Conservation (phyloP, 2,888 invertebrate species). For the Icerya purchasi region DNA sequence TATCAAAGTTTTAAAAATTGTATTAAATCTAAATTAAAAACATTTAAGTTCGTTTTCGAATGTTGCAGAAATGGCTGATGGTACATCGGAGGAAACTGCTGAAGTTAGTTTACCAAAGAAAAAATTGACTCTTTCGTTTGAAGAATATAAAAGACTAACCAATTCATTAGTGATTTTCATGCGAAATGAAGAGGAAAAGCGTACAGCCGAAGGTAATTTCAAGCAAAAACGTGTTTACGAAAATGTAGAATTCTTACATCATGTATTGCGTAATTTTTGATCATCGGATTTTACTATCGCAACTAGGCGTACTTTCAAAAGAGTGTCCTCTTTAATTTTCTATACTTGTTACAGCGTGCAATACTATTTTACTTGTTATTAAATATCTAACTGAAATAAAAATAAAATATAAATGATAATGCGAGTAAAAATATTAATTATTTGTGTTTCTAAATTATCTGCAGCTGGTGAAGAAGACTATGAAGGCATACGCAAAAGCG, state of each 20-base stretch:
- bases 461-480: slow-evolving; percentile 1
- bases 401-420: no score
- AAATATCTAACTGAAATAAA: no score
- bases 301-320: no score
- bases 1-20: no score
- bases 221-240: no score
- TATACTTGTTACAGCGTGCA: no score
- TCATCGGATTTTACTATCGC: no score
- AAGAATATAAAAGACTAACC: slow-evolving; percentile 79
- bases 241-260: no score
- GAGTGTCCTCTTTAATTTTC: no score
- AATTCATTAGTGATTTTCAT: slow-evolving; percentile 79
- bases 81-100: background rate
- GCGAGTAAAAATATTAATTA: background rate
- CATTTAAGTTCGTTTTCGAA: background rate
- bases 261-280: no score
- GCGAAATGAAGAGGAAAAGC: slow-evolving; percentile 48
- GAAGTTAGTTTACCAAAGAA: slow-evolving; percentile 30
- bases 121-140: slow-evolving; percentile 64
- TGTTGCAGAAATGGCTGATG: slow-evolving; percentile 7
- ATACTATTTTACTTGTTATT: no score
- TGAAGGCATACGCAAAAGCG: slow-evolving; percentile 22
- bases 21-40: no score
- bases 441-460: slow-evolving; percentile 1
- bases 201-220: slow-evolving; percentile 13